These are phyloP conservation scores for Pissodes strobi DNA, from an alignment of 1,140 invertebrate genomes.

Conservation along the genomic window DNA sequence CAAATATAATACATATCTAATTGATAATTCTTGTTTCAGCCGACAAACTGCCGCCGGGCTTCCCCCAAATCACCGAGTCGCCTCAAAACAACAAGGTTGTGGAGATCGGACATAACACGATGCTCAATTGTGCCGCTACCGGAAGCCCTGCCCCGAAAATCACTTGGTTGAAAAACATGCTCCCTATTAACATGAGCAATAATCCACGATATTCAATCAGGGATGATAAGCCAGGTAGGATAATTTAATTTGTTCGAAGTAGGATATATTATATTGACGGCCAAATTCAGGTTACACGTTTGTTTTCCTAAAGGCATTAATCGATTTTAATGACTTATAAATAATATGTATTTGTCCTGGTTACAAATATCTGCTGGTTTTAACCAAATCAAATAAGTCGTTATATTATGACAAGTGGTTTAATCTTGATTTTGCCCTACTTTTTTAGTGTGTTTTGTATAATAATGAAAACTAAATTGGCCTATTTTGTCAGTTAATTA, in stretches of 20 bases:
- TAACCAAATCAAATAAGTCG: too few species aligned
- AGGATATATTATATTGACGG: not conserved
- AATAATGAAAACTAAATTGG: too few species aligned
- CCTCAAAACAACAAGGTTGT: slow-evolving; percentile 89
- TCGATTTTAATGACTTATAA: too few species aligned
- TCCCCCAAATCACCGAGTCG: slow-evolving; percentile 83
- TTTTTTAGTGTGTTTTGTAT: too few species aligned
- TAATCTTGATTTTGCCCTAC: too few species aligned
- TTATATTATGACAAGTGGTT: too few species aligned
- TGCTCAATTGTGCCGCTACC: slow-evolving; percentile 83
- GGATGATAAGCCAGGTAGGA: slow-evolving; percentile 75
- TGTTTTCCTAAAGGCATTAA: too few species aligned
- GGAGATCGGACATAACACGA: slow-evolving; percentile 90
- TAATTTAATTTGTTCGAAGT: not conserved
- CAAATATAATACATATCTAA: slow-evolving; percentile 18
- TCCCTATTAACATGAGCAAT: slow-evolving; percentile 78
- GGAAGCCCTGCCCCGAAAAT: slow-evolving; percentile 86
- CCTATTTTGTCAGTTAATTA: too few species aligned
- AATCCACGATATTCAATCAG: slow-evolving; percentile 85
- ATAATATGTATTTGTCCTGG: too few species aligned
- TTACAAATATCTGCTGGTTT: too few species aligned
- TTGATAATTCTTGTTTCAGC: slow-evolving; percentile 65
- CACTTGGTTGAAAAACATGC: slow-evolving; percentile 89
- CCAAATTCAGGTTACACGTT: too few species aligned
- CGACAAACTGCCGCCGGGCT: slow-evolving; percentile 85